Conservation (phyloP, 1,140 invertebrate genomes). For the Trichoplusia ni region DNA sequence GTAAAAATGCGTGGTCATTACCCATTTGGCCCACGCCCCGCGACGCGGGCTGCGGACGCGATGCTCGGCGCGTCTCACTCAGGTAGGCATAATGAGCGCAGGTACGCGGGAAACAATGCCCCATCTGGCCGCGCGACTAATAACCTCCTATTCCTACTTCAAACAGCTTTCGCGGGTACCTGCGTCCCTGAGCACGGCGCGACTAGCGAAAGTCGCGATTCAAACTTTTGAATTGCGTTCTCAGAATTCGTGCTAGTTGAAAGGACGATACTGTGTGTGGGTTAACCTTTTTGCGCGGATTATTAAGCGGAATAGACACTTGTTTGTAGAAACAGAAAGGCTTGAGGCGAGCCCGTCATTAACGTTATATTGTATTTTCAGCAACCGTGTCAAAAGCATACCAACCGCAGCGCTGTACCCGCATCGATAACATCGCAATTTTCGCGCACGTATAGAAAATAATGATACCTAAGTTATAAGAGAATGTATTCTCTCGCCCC, state of each 20-base stretch:
- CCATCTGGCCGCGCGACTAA: conserved; percentile 7
- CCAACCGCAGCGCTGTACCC: background rate
- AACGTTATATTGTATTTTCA: too few species aligned
- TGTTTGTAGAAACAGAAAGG: too few species aligned
- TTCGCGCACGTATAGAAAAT: conserved; percentile 15
- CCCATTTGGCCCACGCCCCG: too few species aligned
- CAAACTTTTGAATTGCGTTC: too few species aligned
- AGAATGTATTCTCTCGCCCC: conserved; percentile 27
- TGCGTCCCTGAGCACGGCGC: too few species aligned
- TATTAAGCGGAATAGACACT: too few species aligned
- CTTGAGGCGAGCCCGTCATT: too few species aligned
- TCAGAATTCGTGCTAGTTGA: background rate
- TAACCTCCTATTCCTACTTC: conserved; percentile 1
- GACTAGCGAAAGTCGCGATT: too few species aligned
- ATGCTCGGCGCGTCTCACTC: conserved; percentile 1
- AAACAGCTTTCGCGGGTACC: too few species aligned
- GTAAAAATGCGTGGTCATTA: conserved; percentile 15
- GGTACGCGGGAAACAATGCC: conserved; percentile 23
- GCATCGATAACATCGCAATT: background rate
- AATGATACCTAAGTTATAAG: conserved; percentile 33
- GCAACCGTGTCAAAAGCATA: too few species aligned
- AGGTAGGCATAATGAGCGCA: conserved; percentile 23
- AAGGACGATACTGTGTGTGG: background rate
- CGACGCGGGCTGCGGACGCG: background rate
- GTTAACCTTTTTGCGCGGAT: too few species aligned